phyloP scores from a whole-genome alignment of 2,113 vertebrate genomes.

The Salvator merianae region DNA sequence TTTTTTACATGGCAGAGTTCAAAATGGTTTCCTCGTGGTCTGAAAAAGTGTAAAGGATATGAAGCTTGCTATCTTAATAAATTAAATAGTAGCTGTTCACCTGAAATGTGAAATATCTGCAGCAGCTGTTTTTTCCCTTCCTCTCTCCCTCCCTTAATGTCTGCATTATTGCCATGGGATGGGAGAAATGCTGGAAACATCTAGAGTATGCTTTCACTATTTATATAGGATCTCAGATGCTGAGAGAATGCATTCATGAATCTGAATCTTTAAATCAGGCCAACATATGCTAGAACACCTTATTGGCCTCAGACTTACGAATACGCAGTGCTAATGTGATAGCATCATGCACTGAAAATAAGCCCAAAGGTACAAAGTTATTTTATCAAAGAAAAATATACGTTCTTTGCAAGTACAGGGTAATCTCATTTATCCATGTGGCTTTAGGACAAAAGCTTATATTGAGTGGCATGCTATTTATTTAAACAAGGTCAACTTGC shows the following conservation, averaged over 20 bases:
- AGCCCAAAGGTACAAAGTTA: constrained; percentile 17
- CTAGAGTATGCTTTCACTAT: constrained; percentile 62
- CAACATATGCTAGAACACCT: constrained; percentile 29
- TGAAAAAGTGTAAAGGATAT: constrained; percentile 15
- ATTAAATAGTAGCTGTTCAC: constrained; percentile 56
- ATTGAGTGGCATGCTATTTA: constrained; percentile 2
- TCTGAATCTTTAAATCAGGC: constrained; percentile 46
- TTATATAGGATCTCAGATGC: constrained; percentile 52
- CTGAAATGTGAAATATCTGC: constrained; percentile 54
- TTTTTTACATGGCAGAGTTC: constrained; percentile 20
- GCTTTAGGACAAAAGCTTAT: neutral
- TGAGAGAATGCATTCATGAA: constrained; percentile 41
- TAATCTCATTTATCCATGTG: neutral
- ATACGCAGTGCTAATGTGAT: constrained; percentile 16
- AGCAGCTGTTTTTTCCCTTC: constrained; percentile 66
- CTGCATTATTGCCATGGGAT: constrained; percentile 46
- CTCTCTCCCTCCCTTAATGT: neutral
- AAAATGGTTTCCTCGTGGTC: constrained; percentile 10
- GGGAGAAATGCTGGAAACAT: constrained; percentile 65
- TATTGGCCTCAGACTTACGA: constrained; percentile 42
- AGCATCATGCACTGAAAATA: constrained; percentile 34
- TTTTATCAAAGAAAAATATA: constrained; percentile 20
- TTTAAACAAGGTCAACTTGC: constrained; percentile 1
- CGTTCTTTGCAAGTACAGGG: neutral
- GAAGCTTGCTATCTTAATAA: constrained; percentile 48